Evolutionary conservation across 2,113 vertebrate genomes (phyloP).

Genomic region (Clupea harengus): DNA sequence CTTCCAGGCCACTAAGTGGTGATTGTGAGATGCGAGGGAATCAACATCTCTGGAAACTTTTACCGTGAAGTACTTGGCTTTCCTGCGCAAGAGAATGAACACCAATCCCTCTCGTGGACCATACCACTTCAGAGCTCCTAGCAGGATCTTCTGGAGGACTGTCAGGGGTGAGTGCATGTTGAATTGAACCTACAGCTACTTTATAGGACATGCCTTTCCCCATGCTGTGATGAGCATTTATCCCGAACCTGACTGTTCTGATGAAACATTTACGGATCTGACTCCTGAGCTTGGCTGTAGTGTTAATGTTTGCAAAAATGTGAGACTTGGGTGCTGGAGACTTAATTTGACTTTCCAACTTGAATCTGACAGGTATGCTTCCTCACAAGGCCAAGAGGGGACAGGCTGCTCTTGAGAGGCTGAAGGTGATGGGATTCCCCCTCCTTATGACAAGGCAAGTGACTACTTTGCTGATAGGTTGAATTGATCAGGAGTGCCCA

Average conservation of each 20-base stretch:
- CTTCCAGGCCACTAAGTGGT: constrained; percentile 82
- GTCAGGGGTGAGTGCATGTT: constrained; percentile 76
- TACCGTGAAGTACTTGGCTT: constrained; percentile 90
- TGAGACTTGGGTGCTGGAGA: not conserved
- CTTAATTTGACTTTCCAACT: not conserved
- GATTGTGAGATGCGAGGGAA: constrained; percentile 87
- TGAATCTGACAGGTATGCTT: constrained; percentile 79
- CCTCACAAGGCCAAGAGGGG: constrained; percentile 93
- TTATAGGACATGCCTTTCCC: not conserved
- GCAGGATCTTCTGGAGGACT: constrained; percentile 91
- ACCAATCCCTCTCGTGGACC: constrained; percentile 91
- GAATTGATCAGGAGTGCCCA: not conserved
- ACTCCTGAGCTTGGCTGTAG: constrained; percentile 69
- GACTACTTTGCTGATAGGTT: not conserved
- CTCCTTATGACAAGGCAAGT: constrained; percentile 86
- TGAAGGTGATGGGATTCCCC: constrained; percentile 92
- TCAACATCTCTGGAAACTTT: constrained; percentile 91
- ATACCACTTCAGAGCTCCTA: constrained; percentile 90
- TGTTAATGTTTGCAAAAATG: not conserved
- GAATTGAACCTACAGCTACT: not conserved
- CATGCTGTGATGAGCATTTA: constrained; percentile 69
- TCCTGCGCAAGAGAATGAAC: constrained; percentile 92
- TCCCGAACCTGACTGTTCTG: constrained; percentile 70
- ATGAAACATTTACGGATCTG: constrained; percentile 73
- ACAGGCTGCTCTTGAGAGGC: constrained; percentile 85